Evolutionary conservation across 2,113 vertebrate species (phyloP).

Genomic region (Tonatia bakeri): DNA sequence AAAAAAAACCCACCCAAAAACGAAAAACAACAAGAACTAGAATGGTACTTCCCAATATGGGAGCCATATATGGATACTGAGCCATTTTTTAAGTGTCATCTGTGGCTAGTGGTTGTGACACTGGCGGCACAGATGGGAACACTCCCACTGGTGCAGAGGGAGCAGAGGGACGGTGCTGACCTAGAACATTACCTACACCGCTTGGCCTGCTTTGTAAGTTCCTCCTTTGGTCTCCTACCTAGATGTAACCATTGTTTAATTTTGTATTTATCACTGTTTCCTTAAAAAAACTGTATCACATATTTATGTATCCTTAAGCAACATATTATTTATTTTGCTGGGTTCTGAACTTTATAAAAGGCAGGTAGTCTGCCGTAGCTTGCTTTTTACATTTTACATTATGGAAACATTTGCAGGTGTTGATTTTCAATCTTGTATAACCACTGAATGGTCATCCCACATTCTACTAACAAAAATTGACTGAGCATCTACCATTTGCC

Average conservation of each 20-base stretch:
- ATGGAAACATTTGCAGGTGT: background rate
- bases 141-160: background rate
- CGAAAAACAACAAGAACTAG: background rate
- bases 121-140: background rate
- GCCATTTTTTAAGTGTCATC: background rate
- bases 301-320: conserved; percentile 9
- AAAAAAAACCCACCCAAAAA: no score
- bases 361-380: background rate
- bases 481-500: background rate
- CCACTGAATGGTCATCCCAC: background rate
- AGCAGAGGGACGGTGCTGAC: background rate
- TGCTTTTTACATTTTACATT: conserved; percentile 35
- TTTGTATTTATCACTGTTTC: background rate
- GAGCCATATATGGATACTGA: background rate
- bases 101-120: background rate
- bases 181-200: background rate
- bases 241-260: background rate
- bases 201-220: background rate
- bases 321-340: background rate
- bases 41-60: background rate
- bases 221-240: background rate
- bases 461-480: conserved; percentile 20
- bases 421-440: background rate
- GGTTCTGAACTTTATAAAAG: conserved; percentile 21
- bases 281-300: background rate